Evolutionary conservation across 1,140 invertebrate species (phyloP).

Genomic region (Zaprionus kolodkinae): DNA sequence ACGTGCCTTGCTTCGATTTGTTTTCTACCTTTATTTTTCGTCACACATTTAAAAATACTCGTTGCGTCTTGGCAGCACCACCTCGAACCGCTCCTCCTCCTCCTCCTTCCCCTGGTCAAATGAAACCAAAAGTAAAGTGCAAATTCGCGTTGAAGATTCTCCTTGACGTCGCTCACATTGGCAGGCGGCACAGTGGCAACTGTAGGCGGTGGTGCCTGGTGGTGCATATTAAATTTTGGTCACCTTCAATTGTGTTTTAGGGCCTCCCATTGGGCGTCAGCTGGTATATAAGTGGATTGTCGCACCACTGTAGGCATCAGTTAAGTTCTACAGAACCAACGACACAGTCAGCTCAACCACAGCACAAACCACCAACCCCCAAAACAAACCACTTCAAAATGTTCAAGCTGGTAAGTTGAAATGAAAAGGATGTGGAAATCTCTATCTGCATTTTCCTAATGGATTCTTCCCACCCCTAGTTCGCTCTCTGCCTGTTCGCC

Average conservation of each 20-base stretch:
- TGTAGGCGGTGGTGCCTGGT: constrained; percentile 38
- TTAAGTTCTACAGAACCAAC: constrained; percentile 76
- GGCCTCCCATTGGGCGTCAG: constrained; percentile 32
- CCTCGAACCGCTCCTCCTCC: background rate
- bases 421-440: background rate
- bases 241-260: constrained; percentile 53
- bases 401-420: constrained; percentile 80
- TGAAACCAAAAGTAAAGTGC: constrained; percentile 75
- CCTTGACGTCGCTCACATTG: constrained; percentile 60
- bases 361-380: too few species aligned
- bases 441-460: background rate
- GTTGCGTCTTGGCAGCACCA: constrained; percentile 25
- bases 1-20: constrained; percentile 48
- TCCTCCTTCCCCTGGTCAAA: constrained; percentile 18
- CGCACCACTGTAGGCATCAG: constrained; percentile 61
- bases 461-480: constrained; percentile 30
- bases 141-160: constrained; percentile 59
- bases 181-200: constrained; percentile 27
- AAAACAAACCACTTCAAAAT: constrained; percentile 60
- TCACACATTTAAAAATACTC: constrained; percentile 72
- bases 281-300: constrained; percentile 60
- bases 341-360: constrained; percentile 33
- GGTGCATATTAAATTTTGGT: constrained; percentile 63
- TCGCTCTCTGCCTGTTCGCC: constrained; percentile 80
- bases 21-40: constrained; percentile 36